Evolutionary conservation across 2,797 vertebrate species (phyloP), one percentile per base, ranked within the genome.

Genomic region (Ispidina lecontei): DNA sequence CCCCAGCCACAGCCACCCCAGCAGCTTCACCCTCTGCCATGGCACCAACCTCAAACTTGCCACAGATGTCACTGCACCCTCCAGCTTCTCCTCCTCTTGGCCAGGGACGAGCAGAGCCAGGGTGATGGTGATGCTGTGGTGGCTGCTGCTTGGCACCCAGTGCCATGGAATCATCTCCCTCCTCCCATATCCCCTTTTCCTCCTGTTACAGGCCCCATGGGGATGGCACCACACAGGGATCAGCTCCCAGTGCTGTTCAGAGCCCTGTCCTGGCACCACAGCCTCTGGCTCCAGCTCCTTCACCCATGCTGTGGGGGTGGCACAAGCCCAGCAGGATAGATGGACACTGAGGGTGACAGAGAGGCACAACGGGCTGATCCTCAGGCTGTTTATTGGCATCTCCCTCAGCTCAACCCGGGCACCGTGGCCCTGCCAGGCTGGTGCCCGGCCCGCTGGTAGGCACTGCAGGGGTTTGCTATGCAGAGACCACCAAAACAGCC

Each of bases 301-400:
- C 54, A 68, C 58, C 1, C 2, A 54, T 67, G 76, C 84, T 8
- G 7, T 0, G 7, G 77, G 52, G 71, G 41, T 5, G 58, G 58
- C 58, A 37, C 20, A 23, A 83, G 65, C 65, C 63, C 64, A 4
- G 56, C 2, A 3, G 93, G 80, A 89, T 77, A 54, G 59, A 64
- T 0, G 1, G 87, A 64, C 63, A 7, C 39, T 23, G 72, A 64
- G 43, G 84, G 69, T 23, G 93, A 93, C 58, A 82, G 54, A 86
- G 64, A 68, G 26, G 41, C 4, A 13, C 91, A 55, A 60, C 43
- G 0, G 31, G 5, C 22, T 65, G 37, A 85, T 85, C 94, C 83
- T 96, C 94, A 90, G 87, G 87, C 82, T 90, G 41, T 92, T 91
- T 93, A 91, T 91, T 91, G 70, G 85, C 80, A 78, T 47, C 55